phyloP scores from a whole-genome alignment of 2,113 vertebrate species.

The Platycercus adscitus region DNA sequence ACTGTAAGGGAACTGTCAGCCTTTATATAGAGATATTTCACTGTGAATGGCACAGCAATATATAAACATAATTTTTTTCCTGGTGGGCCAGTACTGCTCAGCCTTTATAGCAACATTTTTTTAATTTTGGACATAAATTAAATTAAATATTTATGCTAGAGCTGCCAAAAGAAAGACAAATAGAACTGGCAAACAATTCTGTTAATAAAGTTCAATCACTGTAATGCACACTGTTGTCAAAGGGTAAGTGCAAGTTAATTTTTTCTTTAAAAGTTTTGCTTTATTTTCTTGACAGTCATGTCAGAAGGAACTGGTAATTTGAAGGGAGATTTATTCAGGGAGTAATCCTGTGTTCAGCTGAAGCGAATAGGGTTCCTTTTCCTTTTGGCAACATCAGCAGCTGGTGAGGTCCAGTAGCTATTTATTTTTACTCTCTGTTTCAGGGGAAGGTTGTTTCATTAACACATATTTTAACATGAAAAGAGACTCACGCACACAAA shows the following conservation, averaged over 20 bases:
- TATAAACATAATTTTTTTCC: slow-evolving; percentile 15
- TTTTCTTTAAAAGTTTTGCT: slow-evolving; percentile 65
- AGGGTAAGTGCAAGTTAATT: slow-evolving; percentile 63
- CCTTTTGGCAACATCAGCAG: background rate
- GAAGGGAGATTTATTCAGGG: background rate
- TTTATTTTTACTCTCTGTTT: background rate
- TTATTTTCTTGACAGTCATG: slow-evolving; percentile 52
- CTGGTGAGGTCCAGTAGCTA: background rate
- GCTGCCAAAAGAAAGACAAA: slow-evolving; percentile 70
- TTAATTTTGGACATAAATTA: slow-evolving; percentile 72
- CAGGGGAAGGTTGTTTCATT: background rate
- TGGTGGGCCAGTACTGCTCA: slow-evolving; percentile 2
- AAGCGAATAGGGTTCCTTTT: background rate
- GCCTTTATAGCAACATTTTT: slow-evolving; percentile 39
- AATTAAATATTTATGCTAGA: slow-evolving; percentile 75
- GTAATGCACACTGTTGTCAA: slow-evolving; percentile 68
- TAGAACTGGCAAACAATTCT: slow-evolving; percentile 64
- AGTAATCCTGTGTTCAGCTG: background rate
- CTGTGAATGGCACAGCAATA: background rate
- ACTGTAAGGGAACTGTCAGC: background rate
- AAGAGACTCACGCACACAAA: background rate
- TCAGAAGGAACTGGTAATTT: slow-evolving; percentile 20
- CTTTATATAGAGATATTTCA: slow-evolving; percentile 25
- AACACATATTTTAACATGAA: background rate
- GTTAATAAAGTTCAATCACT: slow-evolving; percentile 70